Conservation (phyloP, 2,888 invertebrate species). For the Drosophila stalkeri region DNA sequence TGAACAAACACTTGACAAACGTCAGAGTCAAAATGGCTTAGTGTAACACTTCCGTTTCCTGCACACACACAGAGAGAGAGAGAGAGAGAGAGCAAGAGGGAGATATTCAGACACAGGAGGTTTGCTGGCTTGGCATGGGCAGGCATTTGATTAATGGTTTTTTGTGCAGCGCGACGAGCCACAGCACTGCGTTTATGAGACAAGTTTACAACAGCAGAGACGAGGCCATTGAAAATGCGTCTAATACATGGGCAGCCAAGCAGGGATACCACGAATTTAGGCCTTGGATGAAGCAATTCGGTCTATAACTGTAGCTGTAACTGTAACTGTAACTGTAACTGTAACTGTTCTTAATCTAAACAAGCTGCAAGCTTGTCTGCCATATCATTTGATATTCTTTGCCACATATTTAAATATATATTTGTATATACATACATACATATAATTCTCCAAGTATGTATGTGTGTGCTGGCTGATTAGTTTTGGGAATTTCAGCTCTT, state of each 20-base stretch:
- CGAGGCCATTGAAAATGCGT: slow-evolving; percentile 64
- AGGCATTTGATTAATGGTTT: slow-evolving; percentile 75
- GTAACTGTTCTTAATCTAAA: slow-evolving; percentile 2
- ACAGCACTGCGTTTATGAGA: slow-evolving; percentile 56
- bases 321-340: background rate
- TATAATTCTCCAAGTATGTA: background rate
- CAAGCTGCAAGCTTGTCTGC: slow-evolving; percentile 26
- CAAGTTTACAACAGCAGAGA: slow-evolving; percentile 60
- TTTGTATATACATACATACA: background rate
- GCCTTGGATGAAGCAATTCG: background rate
- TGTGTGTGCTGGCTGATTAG: slow-evolving; percentile 58
- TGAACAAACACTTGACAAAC: slow-evolving; percentile 61
- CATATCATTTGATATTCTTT: slow-evolving; percentile 42
- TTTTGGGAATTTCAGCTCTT: slow-evolving; percentile 68
- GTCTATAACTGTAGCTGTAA: background rate
- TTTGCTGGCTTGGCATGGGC: slow-evolving; percentile 4
- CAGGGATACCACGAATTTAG: slow-evolving; percentile 12
- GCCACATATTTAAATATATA: slow-evolving; percentile 23
- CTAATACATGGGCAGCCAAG: slow-evolving; percentile 37
- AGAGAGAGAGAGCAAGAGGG: no score
- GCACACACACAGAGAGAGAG: slow-evolving; percentile 5
- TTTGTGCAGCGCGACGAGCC: slow-evolving; percentile 45
- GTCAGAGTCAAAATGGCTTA: slow-evolving; percentile 70
- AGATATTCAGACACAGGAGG: background rate
- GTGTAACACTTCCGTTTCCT: slow-evolving; percentile 74